Percentiles rank a stretch among this genome's conserved stretches.
Conservation (phyloP, 2,888 invertebrate genomes). For the Calephelis perditalis region DNA sequence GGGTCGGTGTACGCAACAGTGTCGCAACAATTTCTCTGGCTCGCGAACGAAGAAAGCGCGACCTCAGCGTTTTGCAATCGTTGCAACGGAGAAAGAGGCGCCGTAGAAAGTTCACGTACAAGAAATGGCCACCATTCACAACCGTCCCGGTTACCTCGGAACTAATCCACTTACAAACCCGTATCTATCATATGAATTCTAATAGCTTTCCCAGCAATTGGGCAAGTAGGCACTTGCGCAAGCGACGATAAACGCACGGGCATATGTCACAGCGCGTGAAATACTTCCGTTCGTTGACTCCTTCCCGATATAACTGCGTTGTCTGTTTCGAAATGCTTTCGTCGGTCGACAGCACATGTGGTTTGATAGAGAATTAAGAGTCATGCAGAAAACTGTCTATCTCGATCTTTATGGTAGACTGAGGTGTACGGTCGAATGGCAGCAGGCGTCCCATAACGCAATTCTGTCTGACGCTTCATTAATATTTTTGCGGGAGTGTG, state of each 20-base stretch:
- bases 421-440: not conserved
- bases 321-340: conserved; percentile 62
- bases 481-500: conserved; percentile 50
- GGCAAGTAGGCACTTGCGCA: conserved; percentile 68
- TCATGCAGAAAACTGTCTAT: conserved; percentile 6
- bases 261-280: conserved; percentile 72
- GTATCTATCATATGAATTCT: conserved; percentile 23
- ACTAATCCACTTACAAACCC: conserved; percentile 5
- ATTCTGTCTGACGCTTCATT: conserved; percentile 7
- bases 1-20: conserved; percentile 73
- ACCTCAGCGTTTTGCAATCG: conserved; percentile 76
- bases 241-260: conserved; percentile 62
- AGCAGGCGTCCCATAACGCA: conserved; percentile 6
- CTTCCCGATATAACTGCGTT: conserved; percentile 64
- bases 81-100: conserved; percentile 49
- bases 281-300: conserved; percentile 78
- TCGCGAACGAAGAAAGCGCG: conserved; percentile 77
- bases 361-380: conserved; percentile 8
- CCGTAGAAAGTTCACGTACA: conserved; percentile 59
- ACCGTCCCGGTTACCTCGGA: not conserved
- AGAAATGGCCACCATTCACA: not conserved
- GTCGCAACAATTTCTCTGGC: conserved; percentile 77
- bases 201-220: conserved; percentile 48
- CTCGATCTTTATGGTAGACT: conserved; percentile 1
- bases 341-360: conserved; percentile 49